These are phyloP conservation scores for Dicentrarchus labrax DNA, from an alignment of 2,113 vertebrate species.

Conservation along the genomic window DNA sequence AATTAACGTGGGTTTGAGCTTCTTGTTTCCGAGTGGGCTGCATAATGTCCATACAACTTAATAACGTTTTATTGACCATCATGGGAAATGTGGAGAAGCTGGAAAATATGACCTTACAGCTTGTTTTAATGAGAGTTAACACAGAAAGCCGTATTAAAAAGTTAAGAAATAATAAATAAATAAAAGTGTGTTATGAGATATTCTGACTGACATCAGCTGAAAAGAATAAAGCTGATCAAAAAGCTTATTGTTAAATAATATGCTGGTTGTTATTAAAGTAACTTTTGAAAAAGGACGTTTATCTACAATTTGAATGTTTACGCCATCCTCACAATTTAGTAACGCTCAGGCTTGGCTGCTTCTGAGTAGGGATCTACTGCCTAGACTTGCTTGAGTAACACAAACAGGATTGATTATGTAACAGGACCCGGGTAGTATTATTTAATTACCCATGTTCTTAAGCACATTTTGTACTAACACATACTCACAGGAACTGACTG, in stretches of 20 bases:
- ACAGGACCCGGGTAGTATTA: too few relatives aligned
- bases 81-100: slow-evolving; percentile 71
- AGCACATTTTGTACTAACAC: neutral
- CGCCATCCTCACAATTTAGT: neutral
- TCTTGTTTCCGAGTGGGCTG: slow-evolving; percentile 75
- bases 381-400: neutral
- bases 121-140: slow-evolving; percentile 24
- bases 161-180: slow-evolving; percentile 18
- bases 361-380: neutral
- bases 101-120: slow-evolving; percentile 46
- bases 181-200: slow-evolving; percentile 5
- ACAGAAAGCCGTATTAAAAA: slow-evolving; percentile 27
- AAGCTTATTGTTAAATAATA: neutral
- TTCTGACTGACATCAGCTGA: neutral
- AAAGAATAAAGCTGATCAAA: neutral
- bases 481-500: neutral
- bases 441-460: neutral
- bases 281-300: neutral
- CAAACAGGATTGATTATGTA: too few relatives aligned
- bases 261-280: neutral
- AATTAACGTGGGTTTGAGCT: slow-evolving; percentile 58
- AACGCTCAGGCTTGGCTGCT: neutral
- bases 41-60: slow-evolving; percentile 62
- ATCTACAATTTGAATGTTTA: neutral
- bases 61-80: slow-evolving; percentile 63